These are phyloP conservation scores for Orientallactaga bullata DNA, from an alignment of 2,113 vertebrate species.

Conservation along the genomic window DNA sequence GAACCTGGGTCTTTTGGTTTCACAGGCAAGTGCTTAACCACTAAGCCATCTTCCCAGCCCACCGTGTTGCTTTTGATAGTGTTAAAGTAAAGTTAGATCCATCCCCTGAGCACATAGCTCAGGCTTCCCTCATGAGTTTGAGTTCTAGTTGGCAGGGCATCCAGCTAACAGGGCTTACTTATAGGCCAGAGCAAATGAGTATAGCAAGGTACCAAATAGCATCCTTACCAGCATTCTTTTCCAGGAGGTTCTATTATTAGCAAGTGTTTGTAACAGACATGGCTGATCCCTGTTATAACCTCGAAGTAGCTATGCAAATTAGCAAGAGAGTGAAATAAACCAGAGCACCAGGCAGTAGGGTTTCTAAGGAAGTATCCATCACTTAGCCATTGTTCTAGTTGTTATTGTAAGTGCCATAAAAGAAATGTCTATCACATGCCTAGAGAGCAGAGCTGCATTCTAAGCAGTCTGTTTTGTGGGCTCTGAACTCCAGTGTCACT, in stretches of 20 bases:
- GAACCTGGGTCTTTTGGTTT: no score
- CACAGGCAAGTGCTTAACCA: no score
- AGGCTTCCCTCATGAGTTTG: neutral
- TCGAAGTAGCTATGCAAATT: neutral
- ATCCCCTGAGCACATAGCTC: neutral
- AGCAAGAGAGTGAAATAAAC: neutral
- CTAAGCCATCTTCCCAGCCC: no score
- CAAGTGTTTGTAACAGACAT: neutral
- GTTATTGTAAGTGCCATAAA: neutral
- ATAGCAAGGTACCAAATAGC: neutral
- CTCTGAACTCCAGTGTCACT: neutral
- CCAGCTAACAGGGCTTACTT: neutral
- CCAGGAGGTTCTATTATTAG: neutral
- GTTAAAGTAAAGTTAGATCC: neutral
- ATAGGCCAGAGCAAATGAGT: neutral
- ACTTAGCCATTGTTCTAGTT: neutral
- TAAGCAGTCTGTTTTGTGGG: neutral
- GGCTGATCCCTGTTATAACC: neutral
- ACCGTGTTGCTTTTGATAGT: neutral
- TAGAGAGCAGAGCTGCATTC: neutral
- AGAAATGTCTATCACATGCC: neutral
- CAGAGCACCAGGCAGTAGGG: neutral
- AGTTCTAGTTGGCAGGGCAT: no score
- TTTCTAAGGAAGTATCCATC: neutral
- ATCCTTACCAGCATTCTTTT: neutral